Base-by-base conservation (phyloP, 2,888 invertebrate species). In the Agonum fuliginosum region DNA sequence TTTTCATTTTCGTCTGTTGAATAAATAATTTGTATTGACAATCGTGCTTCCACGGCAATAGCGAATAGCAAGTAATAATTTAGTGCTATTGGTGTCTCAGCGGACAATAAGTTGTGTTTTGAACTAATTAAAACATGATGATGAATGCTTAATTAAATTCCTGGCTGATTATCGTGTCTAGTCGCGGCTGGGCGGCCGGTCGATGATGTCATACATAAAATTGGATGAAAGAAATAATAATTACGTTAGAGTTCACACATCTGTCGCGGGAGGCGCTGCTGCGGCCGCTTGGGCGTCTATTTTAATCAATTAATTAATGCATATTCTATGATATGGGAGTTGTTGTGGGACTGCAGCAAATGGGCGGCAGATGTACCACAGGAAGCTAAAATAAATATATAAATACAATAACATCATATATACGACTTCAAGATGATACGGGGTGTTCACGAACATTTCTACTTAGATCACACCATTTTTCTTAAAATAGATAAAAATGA, bases 281-380 rank as follows among this genome's bases (percentile, higher is more conserved):
- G 30, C 34, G 65, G 22, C 30, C 51, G 65, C 51, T 72, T 78
- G 70, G 70, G 78, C 78, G 72, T 72, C 72, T 78, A 83, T 83
- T 82, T 82, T 82, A 82, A 83, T 83, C 82, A 82, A 83, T 83
- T 83, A 82, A 83, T 81, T 81, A 81, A 82, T 82, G 82, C 82
- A 82, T 81, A 82, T 81, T 81, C 80, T 80, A 81, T 80, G 80
- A 70, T 54, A 46, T 41, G 58, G 46, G 78, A 41, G 34, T 71
- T 17, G 70, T 34, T 54, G 22, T 43, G 30, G 58, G 14, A 67
- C 41, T 17, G 19, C 4, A 34, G 20, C 46, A 70, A 24, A 70
- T 70, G 70, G 43, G 70, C 22, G 41, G 58, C 58, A 62, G 58
- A 62, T 62, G 58, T 62, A 62, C 58, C 58, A 20, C 58, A 30